Conservation (phyloP, 2,888 invertebrate genomes). For the Eilema griseolum region DNA sequence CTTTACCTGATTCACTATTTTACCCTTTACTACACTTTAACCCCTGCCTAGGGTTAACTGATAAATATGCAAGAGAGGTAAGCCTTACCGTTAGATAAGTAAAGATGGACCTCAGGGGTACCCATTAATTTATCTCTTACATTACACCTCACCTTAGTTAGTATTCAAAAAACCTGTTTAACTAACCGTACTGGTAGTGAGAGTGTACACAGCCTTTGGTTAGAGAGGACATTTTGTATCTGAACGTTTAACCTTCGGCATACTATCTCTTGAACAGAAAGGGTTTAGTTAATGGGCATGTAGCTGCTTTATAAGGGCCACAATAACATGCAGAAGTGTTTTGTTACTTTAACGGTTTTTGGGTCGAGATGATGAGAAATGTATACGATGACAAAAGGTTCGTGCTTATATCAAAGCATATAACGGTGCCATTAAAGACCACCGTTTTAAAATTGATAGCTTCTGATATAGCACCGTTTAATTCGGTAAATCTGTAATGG, state of each 20-base stretch:
- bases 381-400: background rate
- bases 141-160: too few species aligned
- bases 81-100: too few species aligned
- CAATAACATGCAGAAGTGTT: background rate
- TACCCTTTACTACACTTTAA: too few species aligned
- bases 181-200: slow-evolving; percentile 54
- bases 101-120: too few species aligned
- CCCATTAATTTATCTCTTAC: too few species aligned
- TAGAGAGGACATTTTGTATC: slow-evolving; percentile 49
- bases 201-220: slow-evolving; percentile 54
- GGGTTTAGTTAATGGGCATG: slow-evolving; percentile 1
- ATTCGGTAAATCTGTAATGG: too few species aligned
- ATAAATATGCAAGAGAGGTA: too few species aligned
- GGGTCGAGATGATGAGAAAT: slow-evolving; percentile 3
- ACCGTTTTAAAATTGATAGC: background rate
- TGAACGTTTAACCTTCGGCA: slow-evolving; percentile 19
- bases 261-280: slow-evolving; percentile 14
- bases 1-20: too few species aligned
- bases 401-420: background rate
- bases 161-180: slow-evolving; percentile 34
- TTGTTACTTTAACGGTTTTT: background rate
- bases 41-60: background rate
- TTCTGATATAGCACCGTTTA: background rate
- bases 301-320: slow-evolving; percentile 10
- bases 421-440: background rate